Conservation (phyloP, 2,797 vertebrate genomes). For the Taeniopygia guttata region DNA sequence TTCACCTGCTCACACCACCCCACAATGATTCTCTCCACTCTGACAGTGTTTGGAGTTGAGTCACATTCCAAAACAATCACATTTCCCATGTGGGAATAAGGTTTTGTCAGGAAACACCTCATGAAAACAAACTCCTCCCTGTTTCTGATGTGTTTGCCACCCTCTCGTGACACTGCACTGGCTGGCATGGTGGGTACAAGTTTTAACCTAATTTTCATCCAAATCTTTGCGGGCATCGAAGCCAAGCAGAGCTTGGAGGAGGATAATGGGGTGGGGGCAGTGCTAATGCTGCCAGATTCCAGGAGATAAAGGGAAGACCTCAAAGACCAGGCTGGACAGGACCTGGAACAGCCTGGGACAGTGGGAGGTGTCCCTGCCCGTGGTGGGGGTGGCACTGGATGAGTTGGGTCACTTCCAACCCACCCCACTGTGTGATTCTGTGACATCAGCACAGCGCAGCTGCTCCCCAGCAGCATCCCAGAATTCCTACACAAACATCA, state of each 20-base stretch:
- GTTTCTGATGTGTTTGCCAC: background rate
- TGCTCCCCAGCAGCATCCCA: background rate
- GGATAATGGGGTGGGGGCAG: background rate
- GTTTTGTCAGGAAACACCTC: background rate
- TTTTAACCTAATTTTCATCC: background rate
- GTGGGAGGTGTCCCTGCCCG: background rate
- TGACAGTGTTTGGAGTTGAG: background rate
- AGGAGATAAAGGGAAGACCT: background rate
- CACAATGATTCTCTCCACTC: background rate
- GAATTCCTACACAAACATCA: background rate
- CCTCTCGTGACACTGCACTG: background rate
- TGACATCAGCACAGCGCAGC: background rate
- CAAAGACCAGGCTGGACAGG: background rate
- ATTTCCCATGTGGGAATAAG: accelerated
- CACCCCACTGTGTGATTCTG: accelerated
- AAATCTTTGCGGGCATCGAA: background rate
- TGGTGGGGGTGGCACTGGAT: background rate
- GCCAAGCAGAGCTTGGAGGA: background rate
- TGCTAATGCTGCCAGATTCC: background rate
- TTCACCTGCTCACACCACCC: background rate
- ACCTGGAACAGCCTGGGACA: background rate
- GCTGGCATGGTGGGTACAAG: accelerated
- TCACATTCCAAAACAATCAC: background rate
- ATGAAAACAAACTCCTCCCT: background rate
- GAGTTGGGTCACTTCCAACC: background rate